Conservation (phyloP, 1,140 invertebrate genomes). For the Lepidurus apus region DNA sequence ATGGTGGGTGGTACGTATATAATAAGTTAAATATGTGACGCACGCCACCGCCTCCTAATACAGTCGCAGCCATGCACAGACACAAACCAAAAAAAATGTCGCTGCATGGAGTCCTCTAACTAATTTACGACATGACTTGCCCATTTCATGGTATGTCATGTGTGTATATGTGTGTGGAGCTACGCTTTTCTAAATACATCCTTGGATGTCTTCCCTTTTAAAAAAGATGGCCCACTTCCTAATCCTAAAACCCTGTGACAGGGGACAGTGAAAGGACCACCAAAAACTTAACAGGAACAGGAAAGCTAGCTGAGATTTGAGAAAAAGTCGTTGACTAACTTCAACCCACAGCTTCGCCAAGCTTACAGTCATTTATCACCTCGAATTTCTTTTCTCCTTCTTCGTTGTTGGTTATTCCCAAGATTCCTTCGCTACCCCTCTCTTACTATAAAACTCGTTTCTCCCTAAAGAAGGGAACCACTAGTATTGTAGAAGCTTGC, state of each 20-base stretch:
- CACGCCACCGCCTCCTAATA: conserved; percentile 1
- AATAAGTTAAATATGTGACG: conserved; percentile 7
- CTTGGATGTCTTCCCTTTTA: not conserved
- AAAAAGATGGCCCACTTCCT: not conserved
- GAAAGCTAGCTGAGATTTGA: not conserved
- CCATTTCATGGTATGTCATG: conserved; percentile 15
- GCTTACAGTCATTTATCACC: conserved; percentile 13
- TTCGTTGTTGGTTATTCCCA: not conserved
- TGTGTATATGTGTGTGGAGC: not conserved
- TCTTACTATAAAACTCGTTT: not conserved
- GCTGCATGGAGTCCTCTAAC: not conserved
- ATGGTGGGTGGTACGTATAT: not conserved
- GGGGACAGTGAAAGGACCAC: not conserved
- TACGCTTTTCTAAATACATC: not conserved
- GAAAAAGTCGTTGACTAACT: too few relatives aligned
- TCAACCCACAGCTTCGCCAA: too few relatives aligned
- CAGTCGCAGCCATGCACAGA: not conserved
- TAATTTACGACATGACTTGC: conserved; percentile 19
- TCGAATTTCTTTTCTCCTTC: not conserved
- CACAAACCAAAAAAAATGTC: not conserved
- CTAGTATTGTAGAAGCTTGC: too few relatives aligned
- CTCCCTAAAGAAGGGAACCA: too few relatives aligned
- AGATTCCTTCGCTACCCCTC: not conserved
- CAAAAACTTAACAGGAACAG: not conserved
- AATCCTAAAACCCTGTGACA: not conserved